phyloP scores from a whole-genome alignment of 2,888 invertebrate species.

The Hirtodrosophila histrioides region DNA sequence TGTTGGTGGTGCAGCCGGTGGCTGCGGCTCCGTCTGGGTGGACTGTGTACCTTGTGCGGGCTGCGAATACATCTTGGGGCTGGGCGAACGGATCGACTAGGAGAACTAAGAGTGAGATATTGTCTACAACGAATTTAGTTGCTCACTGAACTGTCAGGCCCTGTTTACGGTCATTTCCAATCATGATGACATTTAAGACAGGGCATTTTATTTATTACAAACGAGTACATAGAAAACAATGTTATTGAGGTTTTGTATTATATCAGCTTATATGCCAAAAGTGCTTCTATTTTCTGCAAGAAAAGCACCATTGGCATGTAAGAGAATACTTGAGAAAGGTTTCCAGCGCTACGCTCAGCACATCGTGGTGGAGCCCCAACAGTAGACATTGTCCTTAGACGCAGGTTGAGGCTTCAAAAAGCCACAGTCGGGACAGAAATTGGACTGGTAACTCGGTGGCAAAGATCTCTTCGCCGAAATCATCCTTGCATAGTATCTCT shows the following conservation, averaged over 20 bases:
- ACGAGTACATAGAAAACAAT: too few relatives aligned
- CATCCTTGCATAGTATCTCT: conserved; percentile 29
- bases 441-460: accelerated
- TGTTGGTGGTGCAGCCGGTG: background rate
- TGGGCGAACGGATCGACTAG: conserved; percentile 9
- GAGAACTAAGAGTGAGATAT: conserved; percentile 33
- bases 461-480: background rate
- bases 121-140: conserved; percentile 14
- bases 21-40: conserved; percentile 61
- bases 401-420: background rate
- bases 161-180: background rate
- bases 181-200: conserved; percentile 9
- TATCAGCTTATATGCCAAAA: conserved; percentile 1
- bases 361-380: conserved; percentile 23
- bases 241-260: too few relatives aligned
- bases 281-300: background rate
- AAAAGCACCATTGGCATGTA: conserved; percentile 4
- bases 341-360: too few relatives aligned
- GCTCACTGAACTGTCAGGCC: conserved; percentile 3
- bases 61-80: conserved; percentile 42
- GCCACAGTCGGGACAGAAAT: background rate
- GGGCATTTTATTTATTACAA: background rate
- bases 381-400: conserved; percentile 28
- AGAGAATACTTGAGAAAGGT: background rate
- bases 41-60: conserved; percentile 32